Percentiles rank a stretch among this genome's conserved stretches.
Evolutionary conservation across 2,797 vertebrate species (phyloP).

Genomic region (Poeciliopsis paucimaculata): DNA sequence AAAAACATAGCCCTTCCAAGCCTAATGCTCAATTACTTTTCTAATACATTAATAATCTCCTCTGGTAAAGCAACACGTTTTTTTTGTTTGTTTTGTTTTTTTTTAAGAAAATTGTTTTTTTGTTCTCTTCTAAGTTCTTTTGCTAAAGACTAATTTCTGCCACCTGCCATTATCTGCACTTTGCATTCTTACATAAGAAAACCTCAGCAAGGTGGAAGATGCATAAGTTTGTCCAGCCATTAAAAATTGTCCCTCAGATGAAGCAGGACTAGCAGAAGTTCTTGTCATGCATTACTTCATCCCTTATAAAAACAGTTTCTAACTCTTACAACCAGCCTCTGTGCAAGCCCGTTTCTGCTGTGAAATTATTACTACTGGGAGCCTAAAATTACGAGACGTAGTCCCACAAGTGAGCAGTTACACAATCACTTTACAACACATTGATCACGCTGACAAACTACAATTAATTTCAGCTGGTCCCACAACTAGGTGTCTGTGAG

Average conservation of each 20-base stretch:
- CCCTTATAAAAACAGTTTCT: slow-evolving; percentile 11
- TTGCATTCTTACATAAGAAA: slow-evolving; percentile 17
- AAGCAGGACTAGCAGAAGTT: slow-evolving; percentile 1
- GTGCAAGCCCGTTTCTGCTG: not conserved
- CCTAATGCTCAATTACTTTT: not conserved
- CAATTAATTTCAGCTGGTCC: slow-evolving; percentile 31
- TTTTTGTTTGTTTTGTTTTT: not conserved
- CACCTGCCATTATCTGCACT: not conserved
- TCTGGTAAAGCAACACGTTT: not conserved
- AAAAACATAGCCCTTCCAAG: not conserved
- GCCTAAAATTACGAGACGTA: slow-evolving; percentile 14
- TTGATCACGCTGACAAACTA: slow-evolving; percentile 27
- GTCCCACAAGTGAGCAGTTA: slow-evolving; percentile 14
- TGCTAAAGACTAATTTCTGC: slow-evolving; percentile 1
- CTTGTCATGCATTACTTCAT: slow-evolving; percentile 11
- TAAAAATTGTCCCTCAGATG: slow-evolving; percentile 14
- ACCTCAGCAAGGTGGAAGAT: slow-evolving; percentile 9
- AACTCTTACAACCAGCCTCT: slow-evolving; percentile 13
- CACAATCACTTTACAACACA: slow-evolving; percentile 23
- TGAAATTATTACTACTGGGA: slow-evolving; percentile 4
- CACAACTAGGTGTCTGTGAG: slow-evolving; percentile 25
- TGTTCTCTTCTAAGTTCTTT: not conserved
- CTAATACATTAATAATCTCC: not conserved
- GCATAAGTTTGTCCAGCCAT: slow-evolving; percentile 26
- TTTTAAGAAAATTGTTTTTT: not conserved